Base-by-base conservation (phyloP, 2,888 invertebrate genomes). In the Camponotus fellah region DNA sequence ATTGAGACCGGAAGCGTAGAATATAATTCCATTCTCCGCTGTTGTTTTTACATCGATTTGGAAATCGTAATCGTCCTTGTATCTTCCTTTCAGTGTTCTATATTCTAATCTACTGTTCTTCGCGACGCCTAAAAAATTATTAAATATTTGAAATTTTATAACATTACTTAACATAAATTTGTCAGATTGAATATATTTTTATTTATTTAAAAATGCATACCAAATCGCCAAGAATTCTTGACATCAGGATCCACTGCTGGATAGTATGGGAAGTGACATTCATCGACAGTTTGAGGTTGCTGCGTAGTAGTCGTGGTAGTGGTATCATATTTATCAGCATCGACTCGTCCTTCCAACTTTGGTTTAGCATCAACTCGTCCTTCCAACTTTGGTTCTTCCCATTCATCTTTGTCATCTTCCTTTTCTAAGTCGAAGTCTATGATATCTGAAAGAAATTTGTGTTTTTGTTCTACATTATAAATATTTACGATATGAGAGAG, bases 41-140 rank as follows among this genome's bases (percentile, higher is more conserved):
- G 96, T 96, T 0, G 98, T 98, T 87, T 97, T 97, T 95, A 99
- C 97, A 9, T 97, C 96, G 12, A 99, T 95, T 17, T 97, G 96
- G 88, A 99, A 96, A 85, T 97, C 97, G 94, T 97, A 97, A 56
- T 96, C 96, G 84, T 96, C 96, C 71, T 96, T 96, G 91, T 97
- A 96, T 79, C 97, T 96, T 10, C 95, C 95, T 49, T 95, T 92
- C 0, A 95, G 86, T 65, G 96, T 95, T 34, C 95, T 95, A 93
- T 97, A 98, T 93, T 98, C 98, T 66, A 97, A 95, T 85, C 98
- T 96, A 89, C 97, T 97, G 94, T 96, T 96, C 85, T 96, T 96
- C 34, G 96, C 96, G 0, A 97, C 96, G 68, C 97, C 97, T 97
- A 92, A 6, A 91, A 89, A 82, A 12, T 74, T 3, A 53, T 77